Evolutionary conservation across 1,140 invertebrate genomes (phyloP).

Genomic region (Drosophila micromelanica): DNA sequence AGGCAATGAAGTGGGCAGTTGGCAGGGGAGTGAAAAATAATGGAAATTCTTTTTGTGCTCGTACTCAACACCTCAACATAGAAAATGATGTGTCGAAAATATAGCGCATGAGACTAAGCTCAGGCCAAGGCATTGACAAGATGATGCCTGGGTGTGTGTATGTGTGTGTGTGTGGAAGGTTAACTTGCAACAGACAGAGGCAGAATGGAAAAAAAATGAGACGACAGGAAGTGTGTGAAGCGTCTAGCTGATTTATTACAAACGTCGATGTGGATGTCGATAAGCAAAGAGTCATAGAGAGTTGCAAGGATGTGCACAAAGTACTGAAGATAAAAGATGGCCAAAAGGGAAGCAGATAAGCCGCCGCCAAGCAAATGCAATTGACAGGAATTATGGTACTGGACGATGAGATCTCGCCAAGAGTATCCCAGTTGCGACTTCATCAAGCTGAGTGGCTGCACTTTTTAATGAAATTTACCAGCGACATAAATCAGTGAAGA

Average conservation of each 20-base stretch:
- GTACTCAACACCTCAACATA: slow-evolving; percentile 57
- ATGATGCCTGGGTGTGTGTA: slow-evolving; percentile 53
- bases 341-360: slow-evolving; percentile 43
- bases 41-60: slow-evolving; percentile 60
- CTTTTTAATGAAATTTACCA: slow-evolving; percentile 68
- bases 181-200: slow-evolving; percentile 47
- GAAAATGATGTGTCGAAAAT: slow-evolving; percentile 77
- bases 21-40: slow-evolving; percentile 52
- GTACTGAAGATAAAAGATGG: neutral
- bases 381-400: slow-evolving; percentile 66
- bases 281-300: slow-evolving; percentile 36
- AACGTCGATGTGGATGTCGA: slow-evolving; percentile 47
- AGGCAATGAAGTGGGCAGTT: slow-evolving; percentile 7
- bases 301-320: neutral
- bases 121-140: slow-evolving; percentile 65
- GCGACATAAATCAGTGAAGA: slow-evolving; percentile 26
- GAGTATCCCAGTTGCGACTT: slow-evolving; percentile 31
- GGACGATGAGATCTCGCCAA: slow-evolving; percentile 39
- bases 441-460: slow-evolving; percentile 69
- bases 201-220: slow-evolving; percentile 17
- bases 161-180: slow-evolving; percentile 43
- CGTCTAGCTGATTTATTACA: slow-evolving; percentile 74
- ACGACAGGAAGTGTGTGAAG: slow-evolving; percentile 36
- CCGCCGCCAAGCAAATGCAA: slow-evolving; percentile 65
- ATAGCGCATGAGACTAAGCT: slow-evolving; percentile 44